phyloP scores from a whole-genome alignment of 2,888 invertebrate genomes.

The Orthosia cruda region DNA sequence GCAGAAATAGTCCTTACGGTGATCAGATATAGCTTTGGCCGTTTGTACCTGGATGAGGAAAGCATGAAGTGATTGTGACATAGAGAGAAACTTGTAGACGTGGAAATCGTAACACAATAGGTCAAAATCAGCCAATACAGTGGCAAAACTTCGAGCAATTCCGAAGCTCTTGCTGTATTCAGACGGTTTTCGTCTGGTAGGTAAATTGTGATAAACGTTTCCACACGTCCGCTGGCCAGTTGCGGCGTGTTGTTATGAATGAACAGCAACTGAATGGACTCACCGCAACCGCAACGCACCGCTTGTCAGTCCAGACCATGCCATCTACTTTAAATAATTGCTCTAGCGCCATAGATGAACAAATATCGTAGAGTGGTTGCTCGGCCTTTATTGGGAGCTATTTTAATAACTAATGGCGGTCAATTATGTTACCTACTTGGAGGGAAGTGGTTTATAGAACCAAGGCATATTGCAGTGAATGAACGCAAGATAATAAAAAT shows the following conservation, averaged over 20 bases:
- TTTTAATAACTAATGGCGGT: slow-evolving; percentile 44
- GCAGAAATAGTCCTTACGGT: too few relatives aligned
- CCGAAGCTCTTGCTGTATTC: slow-evolving; percentile 35
- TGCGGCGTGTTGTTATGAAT: slow-evolving; percentile 79
- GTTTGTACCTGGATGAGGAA: slow-evolving; percentile 21
- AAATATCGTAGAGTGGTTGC: slow-evolving; percentile 48
- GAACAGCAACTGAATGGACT: slow-evolving; percentile 76
- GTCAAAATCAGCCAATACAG: slow-evolving; percentile 11
- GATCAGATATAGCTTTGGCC: too few relatives aligned
- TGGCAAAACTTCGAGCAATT: slow-evolving; percentile 52
- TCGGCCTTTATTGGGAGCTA: slow-evolving; percentile 31
- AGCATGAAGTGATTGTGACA: slow-evolving; percentile 9
- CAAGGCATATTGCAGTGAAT: neutral
- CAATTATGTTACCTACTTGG: slow-evolving; percentile 11
- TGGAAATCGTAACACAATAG: slow-evolving; percentile 1
- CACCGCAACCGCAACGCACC: slow-evolving; percentile 83
- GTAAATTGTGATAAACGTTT: slow-evolving; percentile 79
- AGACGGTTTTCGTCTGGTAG: slow-evolving; percentile 44
- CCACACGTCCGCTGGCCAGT: slow-evolving; percentile 74
- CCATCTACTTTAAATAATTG: slow-evolving; percentile 69
- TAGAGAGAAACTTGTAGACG: neutral
- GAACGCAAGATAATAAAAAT: neutral
- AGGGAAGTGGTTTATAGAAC: neutral
- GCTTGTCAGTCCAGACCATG: slow-evolving; percentile 62
- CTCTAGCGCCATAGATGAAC: slow-evolving; percentile 57